Evolutionary conservation across 2,797 vertebrate species (phyloP).

Genomic region (Hydrophis major): DNA sequence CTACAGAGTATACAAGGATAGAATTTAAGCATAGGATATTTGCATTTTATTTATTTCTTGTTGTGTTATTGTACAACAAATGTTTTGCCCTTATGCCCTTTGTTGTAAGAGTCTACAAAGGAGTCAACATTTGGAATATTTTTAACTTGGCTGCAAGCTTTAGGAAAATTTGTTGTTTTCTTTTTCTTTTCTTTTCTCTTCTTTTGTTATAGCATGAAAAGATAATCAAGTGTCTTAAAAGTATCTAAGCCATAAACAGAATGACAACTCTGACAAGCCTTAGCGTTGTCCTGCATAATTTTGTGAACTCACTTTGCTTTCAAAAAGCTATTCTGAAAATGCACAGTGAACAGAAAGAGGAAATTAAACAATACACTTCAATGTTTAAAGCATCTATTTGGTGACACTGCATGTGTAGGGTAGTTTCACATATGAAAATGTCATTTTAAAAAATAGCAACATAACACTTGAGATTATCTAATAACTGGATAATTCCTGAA

Average conservation of each 20-base stretch:
- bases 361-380: background rate
- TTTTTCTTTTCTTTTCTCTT: background rate
- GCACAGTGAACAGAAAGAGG: background rate
- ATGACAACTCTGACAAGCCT: background rate
- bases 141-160: slow-evolving; percentile 5
- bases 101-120: background rate
- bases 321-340: background rate
- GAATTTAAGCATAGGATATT: background rate
- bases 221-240: background rate
- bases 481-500: background rate
- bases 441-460: background rate
- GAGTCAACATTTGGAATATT: background rate
- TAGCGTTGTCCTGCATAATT: slow-evolving; percentile 6
- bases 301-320: background rate
- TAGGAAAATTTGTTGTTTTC: background rate
- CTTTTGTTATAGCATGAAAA: background rate
- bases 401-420: background rate
- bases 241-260: background rate
- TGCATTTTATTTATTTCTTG: background rate
- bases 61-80: background rate
- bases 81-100: background rate
- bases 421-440: background rate
- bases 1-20: background rate
- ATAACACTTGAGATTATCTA: background rate
- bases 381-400: background rate